A percentile compares a stretch with the other conserved stretches of the same genome.
Conservation (phyloP, 2,888 invertebrate genomes). For the Andrena fulva region DNA sequence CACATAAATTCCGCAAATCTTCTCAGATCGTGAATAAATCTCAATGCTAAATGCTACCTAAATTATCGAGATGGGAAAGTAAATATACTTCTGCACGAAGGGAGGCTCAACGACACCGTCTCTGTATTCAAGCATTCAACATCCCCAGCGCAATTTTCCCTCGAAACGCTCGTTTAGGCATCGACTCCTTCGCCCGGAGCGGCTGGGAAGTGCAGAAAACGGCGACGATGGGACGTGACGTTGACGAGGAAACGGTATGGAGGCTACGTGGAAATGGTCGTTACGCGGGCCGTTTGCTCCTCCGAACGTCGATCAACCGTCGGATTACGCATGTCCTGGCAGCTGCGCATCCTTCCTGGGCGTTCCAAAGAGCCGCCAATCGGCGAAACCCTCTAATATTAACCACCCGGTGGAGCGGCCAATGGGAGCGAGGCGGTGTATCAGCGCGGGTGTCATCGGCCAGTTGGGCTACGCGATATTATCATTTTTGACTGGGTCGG, state of each 20-base stretch:
- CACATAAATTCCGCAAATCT: background rate
- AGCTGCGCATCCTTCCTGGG: constrained; percentile 85
- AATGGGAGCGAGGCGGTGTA: constrained; percentile 73
- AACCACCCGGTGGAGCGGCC: constrained; percentile 74
- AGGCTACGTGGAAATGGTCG: constrained; percentile 66
- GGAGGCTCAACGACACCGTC: no score
- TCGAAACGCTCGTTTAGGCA: background rate
- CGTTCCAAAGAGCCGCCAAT: constrained; percentile 81
- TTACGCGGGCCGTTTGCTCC: constrained; percentile 54
- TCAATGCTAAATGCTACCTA: no score
- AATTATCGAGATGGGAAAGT: no score
- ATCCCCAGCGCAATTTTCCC: no score
- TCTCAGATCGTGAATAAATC: no score
- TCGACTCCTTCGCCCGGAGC: background rate
- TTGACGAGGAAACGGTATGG: constrained; percentile 27
- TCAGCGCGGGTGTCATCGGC: constrained; percentile 81
- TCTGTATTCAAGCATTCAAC: no score
- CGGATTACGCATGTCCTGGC: constrained; percentile 83
- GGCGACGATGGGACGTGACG: background rate
- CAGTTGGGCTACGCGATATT: constrained; percentile 79
- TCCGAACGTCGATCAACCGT: constrained; percentile 71
- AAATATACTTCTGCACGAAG: no score
- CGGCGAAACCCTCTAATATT: constrained; percentile 74
- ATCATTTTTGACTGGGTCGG: constrained; percentile 69
- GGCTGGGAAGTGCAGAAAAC: background rate